Percentiles rank a stretch among this genome's conserved stretches.
Conservation (phyloP, 2,113 vertebrate species). For the Melanocharis versteri region DNA sequence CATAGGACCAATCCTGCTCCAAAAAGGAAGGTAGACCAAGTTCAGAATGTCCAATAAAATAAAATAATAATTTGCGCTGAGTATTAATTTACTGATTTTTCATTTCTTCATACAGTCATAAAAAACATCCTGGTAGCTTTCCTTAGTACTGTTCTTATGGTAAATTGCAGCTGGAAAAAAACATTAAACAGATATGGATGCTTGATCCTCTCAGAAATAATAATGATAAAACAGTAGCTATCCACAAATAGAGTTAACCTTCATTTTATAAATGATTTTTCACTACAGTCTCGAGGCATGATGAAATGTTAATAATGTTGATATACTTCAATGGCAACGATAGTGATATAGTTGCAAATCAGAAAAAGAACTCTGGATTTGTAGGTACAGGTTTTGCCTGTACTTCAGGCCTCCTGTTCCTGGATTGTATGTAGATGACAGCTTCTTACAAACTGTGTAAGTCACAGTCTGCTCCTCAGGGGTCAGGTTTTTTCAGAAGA, state of each 20-base stretch:
- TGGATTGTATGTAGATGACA: background rate
- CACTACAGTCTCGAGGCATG: background rate
- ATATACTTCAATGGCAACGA: background rate
- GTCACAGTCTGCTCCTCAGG: background rate
- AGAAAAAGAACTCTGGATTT: background rate
- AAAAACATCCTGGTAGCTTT: background rate
- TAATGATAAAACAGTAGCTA: background rate
- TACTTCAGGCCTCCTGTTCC: background rate
- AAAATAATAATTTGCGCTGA: background rate
- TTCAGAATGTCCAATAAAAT: background rate
- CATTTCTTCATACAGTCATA: background rate
- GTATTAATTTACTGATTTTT: background rate
- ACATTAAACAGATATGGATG: background rate
- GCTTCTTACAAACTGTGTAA: background rate
- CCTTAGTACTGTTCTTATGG: background rate
- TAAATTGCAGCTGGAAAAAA: background rate
- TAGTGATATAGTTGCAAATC: background rate
- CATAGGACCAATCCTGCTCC: background rate
- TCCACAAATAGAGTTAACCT: background rate
- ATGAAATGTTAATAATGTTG: constrained; percentile 38
- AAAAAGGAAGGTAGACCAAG: background rate
- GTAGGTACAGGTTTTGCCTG: background rate
- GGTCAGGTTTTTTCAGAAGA: background rate
- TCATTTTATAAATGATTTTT: background rate
- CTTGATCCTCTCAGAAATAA: background rate